A percentile compares a stretch with the other conserved stretches of the same genome.
phyloP scores from a whole-genome alignment of 2,888 invertebrate species.

The Strigamia crassipes region DNA sequence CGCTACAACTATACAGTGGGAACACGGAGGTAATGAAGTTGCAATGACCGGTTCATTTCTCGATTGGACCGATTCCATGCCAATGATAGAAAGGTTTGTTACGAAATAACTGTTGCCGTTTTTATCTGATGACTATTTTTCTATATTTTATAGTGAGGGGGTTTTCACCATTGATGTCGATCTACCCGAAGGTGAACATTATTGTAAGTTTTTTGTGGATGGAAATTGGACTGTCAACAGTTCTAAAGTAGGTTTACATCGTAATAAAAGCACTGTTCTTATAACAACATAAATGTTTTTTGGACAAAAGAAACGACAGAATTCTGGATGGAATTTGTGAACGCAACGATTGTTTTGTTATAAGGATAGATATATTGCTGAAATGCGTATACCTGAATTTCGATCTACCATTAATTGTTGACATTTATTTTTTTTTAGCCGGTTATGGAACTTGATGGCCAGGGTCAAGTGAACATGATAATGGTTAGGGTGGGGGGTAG shows the following conservation, averaged over 20 bases:
- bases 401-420: background rate
- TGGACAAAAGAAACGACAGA: no score
- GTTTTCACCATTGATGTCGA: slow-evolving; percentile 61
- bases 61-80: slow-evolving; percentile 38
- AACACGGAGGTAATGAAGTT: slow-evolving; percentile 43
- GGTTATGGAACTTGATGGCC: slow-evolving; percentile 49
- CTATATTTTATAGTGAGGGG: slow-evolving; percentile 48
- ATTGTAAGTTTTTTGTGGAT: slow-evolving; percentile 93
- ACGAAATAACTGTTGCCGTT: background rate
- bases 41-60: slow-evolving; percentile 37
- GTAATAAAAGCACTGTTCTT: background rate
- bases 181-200: slow-evolving; percentile 92
- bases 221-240: slow-evolving; percentile 91
- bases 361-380: background rate
- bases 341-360: background rate
- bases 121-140: background rate
- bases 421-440: slow-evolving; percentile 46
- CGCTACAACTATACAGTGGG: slow-evolving; percentile 26
- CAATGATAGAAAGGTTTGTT: slow-evolving; percentile 29
- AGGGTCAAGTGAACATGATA: slow-evolving; percentile 50
- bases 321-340: no score
- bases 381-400: background rate
- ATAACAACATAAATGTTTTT: background rate
- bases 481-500: slow-evolving; percentile 49
- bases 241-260: slow-evolving; percentile 62